Evolutionary conservation across 2,113 vertebrate species (phyloP), one percentile per base, ranked within the genome.

Genomic region (Camarhynchus parvulus): DNA sequence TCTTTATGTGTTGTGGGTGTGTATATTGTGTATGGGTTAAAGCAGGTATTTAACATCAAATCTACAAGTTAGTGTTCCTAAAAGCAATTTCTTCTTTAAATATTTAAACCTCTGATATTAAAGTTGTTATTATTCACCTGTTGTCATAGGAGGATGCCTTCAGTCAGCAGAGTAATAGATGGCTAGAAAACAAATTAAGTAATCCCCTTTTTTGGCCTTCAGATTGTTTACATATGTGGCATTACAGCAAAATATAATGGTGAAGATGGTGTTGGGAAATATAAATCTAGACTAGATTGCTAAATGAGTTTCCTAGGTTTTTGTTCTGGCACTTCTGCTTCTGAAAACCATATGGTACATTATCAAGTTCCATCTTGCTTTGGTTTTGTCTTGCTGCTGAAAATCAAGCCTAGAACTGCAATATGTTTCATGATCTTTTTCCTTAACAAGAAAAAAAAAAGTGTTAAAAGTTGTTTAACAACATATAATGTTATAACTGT

Each of bases 311-410:
- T 88, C 39, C 19, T 83, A 23, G 55, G 28, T 70, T 95, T 93
- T 81, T 50, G n/a, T 90, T 92, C 73, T 87, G 64, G 39, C 3
- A 2, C 31, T 83, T 92, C n/a, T 77, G 42, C 67, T 93, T 92
- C 56, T 96, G 72, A 75, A 94, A 92, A 89, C 79, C 92, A 81
- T 96, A 86, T 90, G 78, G 79, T 90, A 44, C 24, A 17, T 92
- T 76, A 80, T 70, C 50, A 35, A 77, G 59, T 90, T 93, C 46
- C 82, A 88, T 46, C 50, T 70, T 94, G 63, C 78, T 96, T 95
- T 94, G 58, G 5, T 92, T 97, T 86, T 8, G 27, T 37, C 62
- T 80, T 90, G 55, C 50, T 95, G 53, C 63, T 90, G 79, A 88
- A 92, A 96, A 68, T 63, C 46, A 83, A 90, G 55, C 42, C 63